phyloP scores from a whole-genome alignment of 1,140 invertebrate genomes.

The Ceratina japonica region DNA sequence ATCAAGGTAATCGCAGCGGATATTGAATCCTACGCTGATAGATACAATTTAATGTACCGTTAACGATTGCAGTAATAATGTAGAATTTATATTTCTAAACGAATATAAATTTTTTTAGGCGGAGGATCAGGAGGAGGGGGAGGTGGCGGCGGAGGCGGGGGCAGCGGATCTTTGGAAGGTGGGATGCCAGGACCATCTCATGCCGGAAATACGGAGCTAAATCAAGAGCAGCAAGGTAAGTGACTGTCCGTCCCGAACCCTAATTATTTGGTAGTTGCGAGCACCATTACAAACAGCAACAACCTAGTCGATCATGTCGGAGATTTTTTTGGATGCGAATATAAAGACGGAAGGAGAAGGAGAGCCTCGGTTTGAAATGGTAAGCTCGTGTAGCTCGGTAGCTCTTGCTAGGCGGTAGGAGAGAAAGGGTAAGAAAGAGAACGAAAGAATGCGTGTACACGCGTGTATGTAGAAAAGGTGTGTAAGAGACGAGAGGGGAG shows the following conservation, averaged over 20 bases:
- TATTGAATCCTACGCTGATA: background rate
- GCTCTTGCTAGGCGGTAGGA: constrained; percentile 78
- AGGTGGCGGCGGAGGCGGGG: constrained; percentile 35
- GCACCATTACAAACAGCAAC: constrained; percentile 81
- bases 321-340: constrained; percentile 75
- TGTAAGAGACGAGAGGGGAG: background rate
- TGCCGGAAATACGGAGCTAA: constrained; percentile 71
- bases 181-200: constrained; percentile 77
- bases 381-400: constrained; percentile 80
- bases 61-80: background rate
- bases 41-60: too few relatives aligned
- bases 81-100: too few relatives aligned
- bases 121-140: constrained; percentile 34
- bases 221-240: constrained; percentile 79
- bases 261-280: constrained; percentile 77
- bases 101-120: constrained; percentile 10
- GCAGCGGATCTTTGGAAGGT: constrained; percentile 74
- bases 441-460: background rate
- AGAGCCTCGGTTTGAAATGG: constrained; percentile 79
- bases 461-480: background rate
- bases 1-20: constrained; percentile 69
- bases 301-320: constrained; percentile 79
- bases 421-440: constrained; percentile 30
- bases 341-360: constrained; percentile 73
- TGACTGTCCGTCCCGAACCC: constrained; percentile 57